Evolutionary conservation across 1,140 invertebrate genomes (phyloP).

Genomic region (Leptopilina clavipes): DNA sequence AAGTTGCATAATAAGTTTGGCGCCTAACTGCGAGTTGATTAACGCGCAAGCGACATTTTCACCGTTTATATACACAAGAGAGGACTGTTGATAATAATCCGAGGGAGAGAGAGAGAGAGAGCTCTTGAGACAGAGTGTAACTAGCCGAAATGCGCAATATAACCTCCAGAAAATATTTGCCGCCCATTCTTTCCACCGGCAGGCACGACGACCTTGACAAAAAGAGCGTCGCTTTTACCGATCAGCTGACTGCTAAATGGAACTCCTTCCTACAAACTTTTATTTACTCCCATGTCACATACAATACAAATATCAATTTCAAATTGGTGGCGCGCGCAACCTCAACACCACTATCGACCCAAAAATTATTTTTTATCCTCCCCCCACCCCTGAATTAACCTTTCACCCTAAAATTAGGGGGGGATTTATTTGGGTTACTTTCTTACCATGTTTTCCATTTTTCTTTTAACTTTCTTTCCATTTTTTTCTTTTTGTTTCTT

Average conservation of each 20-base stretch:
- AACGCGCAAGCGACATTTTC: background rate
- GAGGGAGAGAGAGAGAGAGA: background rate
- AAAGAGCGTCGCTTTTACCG: conserved; percentile 18
- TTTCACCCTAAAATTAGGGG: too few species aligned
- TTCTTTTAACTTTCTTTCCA: too few species aligned
- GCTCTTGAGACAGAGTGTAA: background rate
- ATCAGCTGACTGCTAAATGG: conserved; percentile 15
- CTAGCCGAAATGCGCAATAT: conserved; percentile 15
- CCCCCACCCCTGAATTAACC: too few species aligned
- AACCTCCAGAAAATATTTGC: conserved; percentile 22
- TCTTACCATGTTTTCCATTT: too few species aligned
- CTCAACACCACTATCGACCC: background rate
- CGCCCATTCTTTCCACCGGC: background rate
- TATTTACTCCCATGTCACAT: background rate
- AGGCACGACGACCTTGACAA: conserved; percentile 25
- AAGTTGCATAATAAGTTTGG: conserved; percentile 59
- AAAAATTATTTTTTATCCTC: background rate
- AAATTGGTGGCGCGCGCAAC: background rate
- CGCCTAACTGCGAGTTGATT: conserved; percentile 37
- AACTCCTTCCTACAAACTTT: background rate
- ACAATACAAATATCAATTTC: background rate
- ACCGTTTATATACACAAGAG: background rate
- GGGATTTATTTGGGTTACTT: too few species aligned
- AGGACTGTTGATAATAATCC: too few species aligned
- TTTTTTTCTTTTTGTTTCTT: too few species aligned